Percentiles rank a stretch among this genome's conserved stretches.
Evolutionary conservation across 2,888 invertebrate genomes (phyloP).

Genomic region (Himalopsyche anomala): DNA sequence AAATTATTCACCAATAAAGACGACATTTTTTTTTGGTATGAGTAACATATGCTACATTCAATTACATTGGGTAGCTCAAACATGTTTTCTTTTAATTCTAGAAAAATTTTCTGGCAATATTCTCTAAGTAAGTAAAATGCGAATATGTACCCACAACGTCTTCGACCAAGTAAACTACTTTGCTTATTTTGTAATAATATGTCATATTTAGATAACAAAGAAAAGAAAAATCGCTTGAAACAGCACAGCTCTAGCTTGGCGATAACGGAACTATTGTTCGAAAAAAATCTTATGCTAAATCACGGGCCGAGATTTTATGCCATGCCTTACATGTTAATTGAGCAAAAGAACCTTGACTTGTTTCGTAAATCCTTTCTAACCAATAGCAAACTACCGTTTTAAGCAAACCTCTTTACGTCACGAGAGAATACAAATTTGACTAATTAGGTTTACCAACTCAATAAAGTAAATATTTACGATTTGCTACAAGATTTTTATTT

Average conservation of each 20-base stretch:
- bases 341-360: background rate
- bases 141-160: no score
- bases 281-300: background rate
- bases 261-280: background rate
- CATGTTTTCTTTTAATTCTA: no score
- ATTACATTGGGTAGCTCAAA: no score
- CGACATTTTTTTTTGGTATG: no score
- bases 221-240: no score
- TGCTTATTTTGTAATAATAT: no score
- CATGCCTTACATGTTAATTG: background rate
- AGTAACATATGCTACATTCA: no score
- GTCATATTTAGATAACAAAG: no score
- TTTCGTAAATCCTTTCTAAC: background rate
- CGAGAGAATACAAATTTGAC: background rate
- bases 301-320: background rate
- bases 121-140: no score
- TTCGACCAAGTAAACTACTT: no score
- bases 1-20: no score
- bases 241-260: background rate
- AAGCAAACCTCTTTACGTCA: slow-evolving; percentile 8
- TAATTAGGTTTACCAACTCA: background rate
- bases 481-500: background rate
- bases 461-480: background rate
- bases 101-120: no score
- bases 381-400: background rate